Base-by-base conservation (phyloP, 2,888 invertebrate genomes). In the Artemia sinica region DNA sequence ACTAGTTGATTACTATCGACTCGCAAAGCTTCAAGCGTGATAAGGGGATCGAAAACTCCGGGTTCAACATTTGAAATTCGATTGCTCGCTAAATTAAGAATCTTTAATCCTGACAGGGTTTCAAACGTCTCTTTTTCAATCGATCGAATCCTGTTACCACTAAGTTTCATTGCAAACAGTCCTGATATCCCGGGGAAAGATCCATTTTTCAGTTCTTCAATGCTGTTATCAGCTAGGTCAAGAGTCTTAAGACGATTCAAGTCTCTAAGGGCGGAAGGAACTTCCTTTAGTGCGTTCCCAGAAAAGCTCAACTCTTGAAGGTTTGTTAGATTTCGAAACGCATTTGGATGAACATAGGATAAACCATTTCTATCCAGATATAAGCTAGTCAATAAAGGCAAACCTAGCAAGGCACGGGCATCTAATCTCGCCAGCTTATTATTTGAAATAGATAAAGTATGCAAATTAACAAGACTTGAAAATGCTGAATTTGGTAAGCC, bases 281-380 rank as follows among this genome's bases (percentile, higher is more conserved):
- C 85, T 74, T 84, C 82, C 76, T 86, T 86, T 75, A 93, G 81
- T 75, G 85, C 84, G 80, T 93, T 93, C 71, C 88, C 89, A 79
- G 90, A 91, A 76, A 93, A 82, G 81, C 91, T 90, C 74, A 94
- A 82, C 79, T 92, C 92, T 80, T 91, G 88, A 75, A 93, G 81
- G 72, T 89, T 88, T 73, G 91, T 91, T 76, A 91, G 91, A 80
- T 93, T 93, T 75, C 87, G 83, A 76, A 93, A 91, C 71, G 91
- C 90, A 76, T 90, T 89, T 66, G 87, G 85, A 78, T 92, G 90
- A 71, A 93, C 84, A 74, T 86, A 86, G 77, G 88, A 86, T 72
- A 93, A 81, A 69, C 84, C 82, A 79, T 93, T 93, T 78, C 89
- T 89, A 79, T 92, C 90, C 76, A 92, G 80, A 66, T 90, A 89